Evolutionary conservation across 2,113 vertebrate species (phyloP).

Genomic region (Lampris incognitus): DNA sequence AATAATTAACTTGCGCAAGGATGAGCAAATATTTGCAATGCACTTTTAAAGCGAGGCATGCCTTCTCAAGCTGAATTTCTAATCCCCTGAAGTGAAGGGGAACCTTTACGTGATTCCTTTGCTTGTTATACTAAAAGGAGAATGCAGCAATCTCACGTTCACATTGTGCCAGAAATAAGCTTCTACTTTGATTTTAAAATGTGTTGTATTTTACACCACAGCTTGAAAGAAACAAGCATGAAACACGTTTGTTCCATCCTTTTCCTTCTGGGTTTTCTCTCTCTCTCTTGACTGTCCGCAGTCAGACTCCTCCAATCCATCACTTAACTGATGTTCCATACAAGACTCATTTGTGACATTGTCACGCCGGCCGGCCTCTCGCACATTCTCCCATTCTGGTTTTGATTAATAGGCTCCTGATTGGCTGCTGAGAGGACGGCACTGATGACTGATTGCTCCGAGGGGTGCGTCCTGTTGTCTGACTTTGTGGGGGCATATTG

Average conservation of each 20-base stretch:
- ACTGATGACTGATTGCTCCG: slow-evolving; percentile 70
- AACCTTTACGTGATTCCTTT: slow-evolving; percentile 54
- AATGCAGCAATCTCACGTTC: slow-evolving; percentile 16
- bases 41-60: slow-evolving; percentile 44
- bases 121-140: slow-evolving; percentile 36
- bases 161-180: not conserved
- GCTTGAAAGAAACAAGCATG: too few relatives aligned
- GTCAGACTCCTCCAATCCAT: slow-evolving; percentile 20
- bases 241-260: slow-evolving; percentile 1
- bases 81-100: slow-evolving; percentile 28
- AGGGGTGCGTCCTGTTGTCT: slow-evolving; percentile 58
- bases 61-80: not conserved
- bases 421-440: slow-evolving; percentile 63
- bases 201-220: too few relatives aligned
- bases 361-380: slow-evolving; percentile 50
- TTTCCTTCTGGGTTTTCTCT: slow-evolving; percentile 13
- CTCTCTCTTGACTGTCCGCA: slow-evolving; percentile 12
- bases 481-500: slow-evolving; percentile 60
- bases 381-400: slow-evolving; percentile 38
- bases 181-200: too few relatives aligned
- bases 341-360: slow-evolving; percentile 54
- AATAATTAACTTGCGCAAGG: slow-evolving; percentile 73
- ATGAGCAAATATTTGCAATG: slow-evolving; percentile 64
- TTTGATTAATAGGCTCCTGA: slow-evolving; percentile 73
- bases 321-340: slow-evolving; percentile 44